A percentile compares a stretch with the other conserved stretches of the same genome.
phyloP scores from a whole-genome alignment of 2,113 vertebrate species.

The Podilymbus podiceps region DNA sequence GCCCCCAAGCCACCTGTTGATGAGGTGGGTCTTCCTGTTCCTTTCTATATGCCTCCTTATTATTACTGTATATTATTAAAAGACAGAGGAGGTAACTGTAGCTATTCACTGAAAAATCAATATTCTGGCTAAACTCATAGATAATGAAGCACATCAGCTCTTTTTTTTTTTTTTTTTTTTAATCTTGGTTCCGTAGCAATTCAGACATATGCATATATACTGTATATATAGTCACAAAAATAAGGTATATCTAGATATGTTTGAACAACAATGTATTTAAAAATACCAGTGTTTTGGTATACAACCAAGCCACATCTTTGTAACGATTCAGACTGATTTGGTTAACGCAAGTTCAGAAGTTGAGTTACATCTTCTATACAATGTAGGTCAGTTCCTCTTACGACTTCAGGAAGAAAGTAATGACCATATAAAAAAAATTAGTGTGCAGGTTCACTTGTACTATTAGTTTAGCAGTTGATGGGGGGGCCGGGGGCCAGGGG shows the following conservation, averaged over 20 bases:
- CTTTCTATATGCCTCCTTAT: too few relatives aligned
- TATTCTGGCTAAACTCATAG: not conserved
- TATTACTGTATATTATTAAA: too few relatives aligned
- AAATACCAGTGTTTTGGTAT: not conserved
- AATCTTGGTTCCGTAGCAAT: not conserved
- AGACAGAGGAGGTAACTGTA: not conserved
- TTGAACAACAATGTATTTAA: not conserved
- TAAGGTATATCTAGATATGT: not conserved
- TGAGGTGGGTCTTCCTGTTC: too few relatives aligned
- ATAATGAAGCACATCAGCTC: not conserved
- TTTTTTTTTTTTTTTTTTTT: not conserved
- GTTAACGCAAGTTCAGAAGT: not conserved
- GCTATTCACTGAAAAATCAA: not conserved
- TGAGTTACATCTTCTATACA: not conserved
- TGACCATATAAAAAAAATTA: not conserved
- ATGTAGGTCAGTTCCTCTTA: not conserved
- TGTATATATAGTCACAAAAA: not conserved
- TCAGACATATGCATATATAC: not conserved
- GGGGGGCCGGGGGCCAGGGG: too few relatives aligned
- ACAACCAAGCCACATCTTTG: not conserved
- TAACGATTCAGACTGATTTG: not conserved
- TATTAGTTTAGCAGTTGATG: not conserved
- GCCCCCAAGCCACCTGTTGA: too few relatives aligned
- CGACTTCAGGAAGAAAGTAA: not conserved
- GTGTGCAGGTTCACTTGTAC: not conserved